A percentile compares a stretch with the other conserved stretches of the same genome.
Evolutionary conservation across 1,140 invertebrate species (phyloP).

Genomic region (Whitmania pigra): DNA sequence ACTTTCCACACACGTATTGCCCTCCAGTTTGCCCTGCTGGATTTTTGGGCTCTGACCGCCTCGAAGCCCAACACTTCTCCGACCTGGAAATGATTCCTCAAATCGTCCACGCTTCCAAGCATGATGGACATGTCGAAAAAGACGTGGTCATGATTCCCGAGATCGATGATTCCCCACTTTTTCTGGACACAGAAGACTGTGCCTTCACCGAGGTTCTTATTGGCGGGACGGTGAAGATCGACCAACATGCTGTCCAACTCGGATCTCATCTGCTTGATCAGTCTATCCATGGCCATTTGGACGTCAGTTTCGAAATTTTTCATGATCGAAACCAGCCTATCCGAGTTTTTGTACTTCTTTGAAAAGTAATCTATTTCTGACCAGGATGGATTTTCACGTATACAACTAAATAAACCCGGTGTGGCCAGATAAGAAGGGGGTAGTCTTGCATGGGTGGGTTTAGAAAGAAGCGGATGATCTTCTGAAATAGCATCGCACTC

Average conservation of each 20-base stretch:
- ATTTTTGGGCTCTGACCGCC: slow-evolving; percentile 26
- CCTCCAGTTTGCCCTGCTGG: slow-evolving; percentile 39
- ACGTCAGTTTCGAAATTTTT: neutral
- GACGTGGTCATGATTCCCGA: slow-evolving; percentile 44
- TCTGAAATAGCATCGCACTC: too few species aligned
- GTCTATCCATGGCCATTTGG: neutral
- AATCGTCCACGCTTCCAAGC: slow-evolving; percentile 39
- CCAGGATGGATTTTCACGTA: neutral
- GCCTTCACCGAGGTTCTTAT: slow-evolving; percentile 30
- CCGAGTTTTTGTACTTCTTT: too few species aligned
- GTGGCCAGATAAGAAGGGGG: neutral
- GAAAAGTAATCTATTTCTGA: neutral
- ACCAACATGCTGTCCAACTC: neutral
- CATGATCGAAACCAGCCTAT: too few species aligned
- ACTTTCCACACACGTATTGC: slow-evolving; percentile 42
- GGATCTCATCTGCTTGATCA: neutral
- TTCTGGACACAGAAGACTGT: slow-evolving; percentile 41
- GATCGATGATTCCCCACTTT: slow-evolving; percentile 43
- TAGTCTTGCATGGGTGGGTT: neutral
- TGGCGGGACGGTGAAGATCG: neutral
- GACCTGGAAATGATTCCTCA: slow-evolving; percentile 37
- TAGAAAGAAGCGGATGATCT: too few species aligned
- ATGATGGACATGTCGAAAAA: slow-evolving; percentile 44
- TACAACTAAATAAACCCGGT: neutral
- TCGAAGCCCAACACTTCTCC: slow-evolving; percentile 42